Evolutionary conservation across 2,888 invertebrate species (phyloP).

Genomic region (Phasia obesa): DNA sequence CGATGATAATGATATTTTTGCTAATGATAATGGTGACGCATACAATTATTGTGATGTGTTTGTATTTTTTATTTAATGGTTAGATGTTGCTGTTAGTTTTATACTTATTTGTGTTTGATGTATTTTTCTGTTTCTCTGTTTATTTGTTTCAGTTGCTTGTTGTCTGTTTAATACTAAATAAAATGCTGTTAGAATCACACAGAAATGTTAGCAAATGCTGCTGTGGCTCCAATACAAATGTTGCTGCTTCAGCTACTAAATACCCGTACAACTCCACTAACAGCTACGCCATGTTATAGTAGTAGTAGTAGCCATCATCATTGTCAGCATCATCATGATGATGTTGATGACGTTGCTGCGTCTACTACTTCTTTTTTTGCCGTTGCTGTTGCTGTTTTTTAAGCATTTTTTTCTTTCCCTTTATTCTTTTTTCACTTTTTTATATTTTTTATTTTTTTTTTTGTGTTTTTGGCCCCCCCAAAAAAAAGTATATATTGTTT

Average conservation of each 20-base stretch:
- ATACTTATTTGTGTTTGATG: slow-evolving; percentile 5
- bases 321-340: slow-evolving; percentile 17
- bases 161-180: slow-evolving; percentile 46
- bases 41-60: slow-evolving; percentile 27
- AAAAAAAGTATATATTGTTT: slow-evolving; percentile 83
- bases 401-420: slow-evolving; percentile 48
- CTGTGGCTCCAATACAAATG: neutral
- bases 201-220: slow-evolving; percentile 9
- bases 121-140: too few relatives aligned
- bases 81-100: slow-evolving; percentile 30
- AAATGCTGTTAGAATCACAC: slow-evolving; percentile 3
- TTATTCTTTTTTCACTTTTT: slow-evolving; percentile 23
- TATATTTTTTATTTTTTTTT: slow-evolving; percentile 33
- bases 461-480: slow-evolving; percentile 76
- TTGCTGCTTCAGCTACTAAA: slow-evolving; percentile 26
- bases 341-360: slow-evolving; percentile 72
- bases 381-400: slow-evolving; percentile 51
- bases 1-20: neutral
- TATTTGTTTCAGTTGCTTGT: slow-evolving; percentile 30
- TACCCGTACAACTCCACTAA: slow-evolving; percentile 1
- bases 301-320: slow-evolving; percentile 44
- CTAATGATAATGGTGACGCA: neutral
- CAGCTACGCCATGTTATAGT: neutral
- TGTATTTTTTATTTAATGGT: slow-evolving; percentile 14
- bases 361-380: slow-evolving; percentile 49